These are phyloP conservation scores for Tetrax tetrax DNA, from an alignment of 2,113 vertebrate genomes.

Conservation along the genomic window DNA sequence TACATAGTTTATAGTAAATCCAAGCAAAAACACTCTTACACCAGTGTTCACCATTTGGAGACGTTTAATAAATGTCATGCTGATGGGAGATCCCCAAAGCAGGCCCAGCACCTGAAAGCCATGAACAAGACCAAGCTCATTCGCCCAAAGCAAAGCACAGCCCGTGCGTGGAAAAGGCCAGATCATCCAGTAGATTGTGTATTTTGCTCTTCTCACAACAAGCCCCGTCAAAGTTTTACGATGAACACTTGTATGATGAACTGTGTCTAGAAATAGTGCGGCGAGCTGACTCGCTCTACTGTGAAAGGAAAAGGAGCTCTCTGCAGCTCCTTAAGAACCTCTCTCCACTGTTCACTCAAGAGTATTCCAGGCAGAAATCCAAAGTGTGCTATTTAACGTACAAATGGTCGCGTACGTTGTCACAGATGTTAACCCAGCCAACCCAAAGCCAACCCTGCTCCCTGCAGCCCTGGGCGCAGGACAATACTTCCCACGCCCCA, in stretches of 20 bases:
- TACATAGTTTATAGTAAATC: not conserved
- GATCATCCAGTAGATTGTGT: not conserved
- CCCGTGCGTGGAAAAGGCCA: not conserved
- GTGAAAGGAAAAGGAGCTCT: not conserved
- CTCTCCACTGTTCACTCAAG: no score
- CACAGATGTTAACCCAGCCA: not conserved
- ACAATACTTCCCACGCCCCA: no score
- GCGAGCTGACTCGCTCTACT: not conserved
- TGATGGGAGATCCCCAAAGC: not conserved
- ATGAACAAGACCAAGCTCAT: not conserved
- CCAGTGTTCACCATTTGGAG: not conserved
- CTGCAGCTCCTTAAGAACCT: not conserved
- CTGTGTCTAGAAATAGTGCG: not conserved
- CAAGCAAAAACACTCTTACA: not conserved
- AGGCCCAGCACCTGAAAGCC: not conserved
- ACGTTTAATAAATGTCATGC: not conserved
- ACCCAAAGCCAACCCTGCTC: not conserved
- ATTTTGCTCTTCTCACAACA: not conserved
- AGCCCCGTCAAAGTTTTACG: not conserved
- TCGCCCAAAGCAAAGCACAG: not conserved
- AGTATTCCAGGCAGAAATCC: not conserved
- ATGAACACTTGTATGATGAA: not conserved
- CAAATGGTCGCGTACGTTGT: not conserved
- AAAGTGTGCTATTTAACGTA: not conserved
- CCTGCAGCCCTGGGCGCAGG: not conserved